These are phyloP conservation scores for Rhodeus uyekii DNA, from an alignment of 2,797 vertebrate genomes.

Conservation along the genomic window DNA sequence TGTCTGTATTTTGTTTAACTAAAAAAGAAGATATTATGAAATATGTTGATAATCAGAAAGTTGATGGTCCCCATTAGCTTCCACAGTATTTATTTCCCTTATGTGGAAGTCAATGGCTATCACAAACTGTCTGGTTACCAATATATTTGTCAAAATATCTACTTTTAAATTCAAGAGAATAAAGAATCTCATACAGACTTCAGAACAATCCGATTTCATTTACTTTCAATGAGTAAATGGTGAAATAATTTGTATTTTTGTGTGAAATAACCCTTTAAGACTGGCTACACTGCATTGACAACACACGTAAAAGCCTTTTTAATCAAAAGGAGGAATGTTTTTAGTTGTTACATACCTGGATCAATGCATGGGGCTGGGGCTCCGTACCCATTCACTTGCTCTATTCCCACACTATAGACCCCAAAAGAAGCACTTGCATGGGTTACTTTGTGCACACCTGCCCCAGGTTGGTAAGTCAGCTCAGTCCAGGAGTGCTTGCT, in stretches of 20 bases:
- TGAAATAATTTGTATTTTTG: background rate
- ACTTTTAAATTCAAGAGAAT: background rate
- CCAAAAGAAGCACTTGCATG: conserved; percentile 65
- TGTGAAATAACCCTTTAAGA: background rate
- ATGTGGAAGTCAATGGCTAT: background rate
- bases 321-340: background rate
- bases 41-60: background rate
- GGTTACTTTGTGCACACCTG: conserved; percentile 51
- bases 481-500: conserved; percentile 75
- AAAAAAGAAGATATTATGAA: background rate
- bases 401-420: conserved; percentile 73
- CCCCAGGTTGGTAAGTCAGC: conserved; percentile 54
- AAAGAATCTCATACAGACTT: background rate
- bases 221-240: too few relatives aligned
- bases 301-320: background rate
- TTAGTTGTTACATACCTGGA: conserved; percentile 58
- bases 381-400: conserved; percentile 68
- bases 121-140: background rate
- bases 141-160: background rate
- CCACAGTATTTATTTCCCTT: background rate
- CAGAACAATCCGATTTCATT: too few relatives aligned
- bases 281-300: background rate
- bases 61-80: background rate
- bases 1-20: background rate
- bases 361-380: conserved; percentile 67